Evolutionary conservation across 1,140 invertebrate species (phyloP).

Genomic region (Drosophila ananassae): DNA sequence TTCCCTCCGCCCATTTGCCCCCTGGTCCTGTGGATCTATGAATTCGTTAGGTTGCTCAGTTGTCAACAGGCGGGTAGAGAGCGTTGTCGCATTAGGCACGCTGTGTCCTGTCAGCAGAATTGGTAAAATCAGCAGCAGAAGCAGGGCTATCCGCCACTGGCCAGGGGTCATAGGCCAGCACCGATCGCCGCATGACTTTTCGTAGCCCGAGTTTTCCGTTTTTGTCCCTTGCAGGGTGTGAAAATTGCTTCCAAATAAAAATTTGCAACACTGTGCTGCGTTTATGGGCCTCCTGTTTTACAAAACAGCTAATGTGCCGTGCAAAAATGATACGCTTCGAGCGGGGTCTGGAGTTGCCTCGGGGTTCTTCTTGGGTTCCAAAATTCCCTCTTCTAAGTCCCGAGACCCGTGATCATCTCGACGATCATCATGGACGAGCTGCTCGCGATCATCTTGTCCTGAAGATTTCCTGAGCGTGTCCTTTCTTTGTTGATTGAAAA

Average conservation of each 20-base stretch:
- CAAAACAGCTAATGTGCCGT: slow-evolving; percentile 64
- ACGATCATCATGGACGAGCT: slow-evolving; percentile 56
- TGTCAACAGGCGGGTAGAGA: slow-evolving; percentile 54
- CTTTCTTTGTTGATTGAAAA: slow-evolving; percentile 57
- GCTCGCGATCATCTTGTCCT: slow-evolving; percentile 58
- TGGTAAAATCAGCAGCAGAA: slow-evolving; percentile 26
- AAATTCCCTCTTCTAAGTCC: slow-evolving; percentile 17
- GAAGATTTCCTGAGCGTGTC: slow-evolving; percentile 45
- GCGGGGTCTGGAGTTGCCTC: slow-evolving; percentile 20
- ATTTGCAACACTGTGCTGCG: slow-evolving; percentile 71
- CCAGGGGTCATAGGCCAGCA: slow-evolving; percentile 41
- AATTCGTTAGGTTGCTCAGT: slow-evolving; percentile 15
- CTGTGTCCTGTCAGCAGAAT: slow-evolving; percentile 69
- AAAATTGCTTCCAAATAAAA: slow-evolving; percentile 83
- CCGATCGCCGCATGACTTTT: slow-evolving; percentile 47
- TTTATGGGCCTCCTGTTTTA: slow-evolving; percentile 52
- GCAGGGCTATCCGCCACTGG: slow-evolving; percentile 29
- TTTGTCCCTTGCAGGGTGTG: slow-evolving; percentile 63
- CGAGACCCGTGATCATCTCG: slow-evolving; percentile 52
- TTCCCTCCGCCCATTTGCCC: slow-evolving; percentile 2
- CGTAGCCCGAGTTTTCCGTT: slow-evolving; percentile 17
- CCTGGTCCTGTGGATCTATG: slow-evolving; percentile 5
- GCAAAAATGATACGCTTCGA: slow-evolving; percentile 70
- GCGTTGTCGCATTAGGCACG: slow-evolving; percentile 63
- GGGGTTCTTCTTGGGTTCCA: slow-evolving; percentile 8